Base-by-base conservation (phyloP, 2,888 invertebrate species). In the Cryptosula pallasiana region DNA sequence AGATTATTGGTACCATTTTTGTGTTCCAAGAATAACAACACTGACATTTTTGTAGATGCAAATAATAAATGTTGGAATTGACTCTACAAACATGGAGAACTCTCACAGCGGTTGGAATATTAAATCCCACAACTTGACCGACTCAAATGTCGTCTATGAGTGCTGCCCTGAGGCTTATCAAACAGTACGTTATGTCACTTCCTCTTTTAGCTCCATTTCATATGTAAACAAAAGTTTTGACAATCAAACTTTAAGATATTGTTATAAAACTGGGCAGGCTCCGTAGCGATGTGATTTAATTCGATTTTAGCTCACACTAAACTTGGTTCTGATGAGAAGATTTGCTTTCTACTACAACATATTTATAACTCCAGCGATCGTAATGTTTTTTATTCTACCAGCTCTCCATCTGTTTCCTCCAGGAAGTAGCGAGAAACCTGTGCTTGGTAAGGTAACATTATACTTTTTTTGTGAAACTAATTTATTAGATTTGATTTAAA, bases 161-260 rank as follows among this genome's bases (percentile, higher is more conserved):
- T 45, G 45, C 45, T 45, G 45, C 45, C 45, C 45, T 13, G 45
- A 57, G 27, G 2, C 63, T 29, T 63, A 63, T 34, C 63, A 63
- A 27, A 29, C 63, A 63, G 63, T 63, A n/a, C 25, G 63, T 63
- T 16, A 5, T 16, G 5, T 25, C 57, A n/a, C n/a, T 23, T 57
- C 13, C 63, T 34, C 9, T 25, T 25, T 55, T 16, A 23, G 5
- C 25, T 55, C 16, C 25, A 20, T 55, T 5, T n/a, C 16, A 5
- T n/a, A 20, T 45, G 20, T 45, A 45, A 20, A 13, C 45, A 13
- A 45, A 13, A 20, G 20, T 45, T 20, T 45, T 45, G 9, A 45
- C 45, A n/a, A n/a, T n/a, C n/a, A n/a, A n/a, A n/a, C n/a, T n/a
- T n/a, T n/a, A n/a, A n/a, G n/a, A n/a, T n/a, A n/a, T n/a, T n/a